These are phyloP conservation scores for Poecilia wingei DNA, from an alignment of 2,797 vertebrate genomes.

Conservation along the genomic window DNA sequence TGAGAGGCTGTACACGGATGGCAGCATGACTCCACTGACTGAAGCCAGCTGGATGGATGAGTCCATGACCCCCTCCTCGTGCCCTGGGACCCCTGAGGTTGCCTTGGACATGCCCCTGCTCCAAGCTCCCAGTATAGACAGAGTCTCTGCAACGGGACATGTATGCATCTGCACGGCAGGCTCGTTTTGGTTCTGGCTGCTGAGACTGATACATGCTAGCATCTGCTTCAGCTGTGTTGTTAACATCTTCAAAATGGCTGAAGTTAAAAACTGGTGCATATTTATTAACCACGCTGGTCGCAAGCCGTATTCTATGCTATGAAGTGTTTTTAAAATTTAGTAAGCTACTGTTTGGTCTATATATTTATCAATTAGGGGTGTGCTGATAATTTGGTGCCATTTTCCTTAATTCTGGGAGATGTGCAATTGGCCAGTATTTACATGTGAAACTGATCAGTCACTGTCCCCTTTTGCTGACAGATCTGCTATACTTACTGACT, in stretches of 20 bases:
- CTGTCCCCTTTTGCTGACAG: not conserved
- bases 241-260: not conserved
- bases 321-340: not conserved
- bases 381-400: not conserved
- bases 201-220: slow-evolving; percentile 9
- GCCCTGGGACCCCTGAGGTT: slow-evolving; percentile 74
- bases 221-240: slow-evolving; percentile 5
- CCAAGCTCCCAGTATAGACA: slow-evolving; percentile 79
- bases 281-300: not conserved
- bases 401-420: not conserved
- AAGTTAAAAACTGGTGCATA: not conserved
- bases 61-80: slow-evolving; percentile 79
- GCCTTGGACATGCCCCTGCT: slow-evolving; percentile 79
- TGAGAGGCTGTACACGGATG: slow-evolving; percentile 79
- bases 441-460: too few relatives aligned
- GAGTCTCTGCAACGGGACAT: slow-evolving; percentile 94
- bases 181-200: slow-evolving; percentile 34
- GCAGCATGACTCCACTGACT: slow-evolving; percentile 82
- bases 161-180: slow-evolving; percentile 80
- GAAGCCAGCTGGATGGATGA: slow-evolving; percentile 86
- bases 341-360: not conserved
- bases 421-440: too few relatives aligned
- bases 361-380: not conserved
- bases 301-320: not conserved
- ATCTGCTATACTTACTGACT: not conserved